Evolutionary conservation across 2,888 invertebrate species (phyloP).

Genomic region (Coelinius sp.): DNA sequence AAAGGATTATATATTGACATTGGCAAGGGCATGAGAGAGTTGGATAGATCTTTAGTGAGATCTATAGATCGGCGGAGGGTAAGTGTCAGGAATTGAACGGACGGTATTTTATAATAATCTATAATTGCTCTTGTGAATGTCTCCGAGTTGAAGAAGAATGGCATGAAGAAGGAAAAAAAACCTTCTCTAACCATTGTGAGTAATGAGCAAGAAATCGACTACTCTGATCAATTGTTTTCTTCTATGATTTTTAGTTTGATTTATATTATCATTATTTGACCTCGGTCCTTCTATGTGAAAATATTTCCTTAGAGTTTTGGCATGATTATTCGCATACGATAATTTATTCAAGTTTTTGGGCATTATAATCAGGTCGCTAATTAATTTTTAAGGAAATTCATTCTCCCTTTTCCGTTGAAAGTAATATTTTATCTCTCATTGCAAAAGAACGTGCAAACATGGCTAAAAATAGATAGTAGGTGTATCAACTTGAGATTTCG

Average conservation of each 20-base stretch:
- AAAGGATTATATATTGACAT: conserved; percentile 7
- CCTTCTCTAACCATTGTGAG: neutral
- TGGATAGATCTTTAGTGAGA: conserved; percentile 14
- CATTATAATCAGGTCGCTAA: neutral
- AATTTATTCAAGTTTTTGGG: too few species aligned
- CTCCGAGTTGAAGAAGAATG: neutral
- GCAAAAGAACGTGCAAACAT: neutral
- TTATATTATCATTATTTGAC: too few species aligned
- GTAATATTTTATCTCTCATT: neutral
- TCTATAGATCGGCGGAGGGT: conserved; percentile 11
- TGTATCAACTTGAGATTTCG: conserved; percentile 25
- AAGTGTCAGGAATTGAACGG: conserved; percentile 24
- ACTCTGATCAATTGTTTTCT: neutral
- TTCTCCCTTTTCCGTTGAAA: neutral
- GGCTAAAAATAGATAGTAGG: neutral
- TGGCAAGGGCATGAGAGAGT: neutral
- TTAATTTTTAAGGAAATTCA: neutral
- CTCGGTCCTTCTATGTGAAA: neutral
- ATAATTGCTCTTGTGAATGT: conserved; percentile 15
- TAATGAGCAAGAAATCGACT: conserved; percentile 22
- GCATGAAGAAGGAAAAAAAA: neutral
- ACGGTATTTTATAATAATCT: conserved; percentile 23
- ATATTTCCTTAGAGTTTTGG: too few species aligned
- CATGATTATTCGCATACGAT: too few species aligned
- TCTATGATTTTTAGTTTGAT: neutral